These are phyloP conservation scores for Psephotus haematonotus DNA, from an alignment of 2,113 vertebrate species.

Conservation along the genomic window DNA sequence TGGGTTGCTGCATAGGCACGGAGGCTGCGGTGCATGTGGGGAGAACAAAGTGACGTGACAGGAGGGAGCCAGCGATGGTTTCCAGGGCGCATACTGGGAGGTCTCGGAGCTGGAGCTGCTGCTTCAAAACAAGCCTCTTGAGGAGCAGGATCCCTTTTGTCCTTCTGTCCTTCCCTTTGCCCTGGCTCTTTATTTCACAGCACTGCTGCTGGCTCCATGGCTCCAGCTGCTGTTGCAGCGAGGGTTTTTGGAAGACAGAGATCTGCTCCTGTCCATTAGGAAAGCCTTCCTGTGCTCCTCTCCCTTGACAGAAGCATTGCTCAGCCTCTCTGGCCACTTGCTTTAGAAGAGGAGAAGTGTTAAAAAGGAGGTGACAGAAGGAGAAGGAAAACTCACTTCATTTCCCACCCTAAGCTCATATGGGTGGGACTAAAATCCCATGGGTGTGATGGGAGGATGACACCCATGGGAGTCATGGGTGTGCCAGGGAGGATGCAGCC, in stretches of 20 bases:
- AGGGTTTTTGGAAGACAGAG: background rate
- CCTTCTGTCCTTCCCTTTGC: background rate
- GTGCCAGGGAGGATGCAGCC: background rate
- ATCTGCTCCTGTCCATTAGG: background rate
- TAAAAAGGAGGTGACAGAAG: background rate
- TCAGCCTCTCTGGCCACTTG: background rate
- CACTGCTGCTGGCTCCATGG: background rate
- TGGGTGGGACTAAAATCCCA: background rate
- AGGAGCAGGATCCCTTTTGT: background rate
- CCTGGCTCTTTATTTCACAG: background rate
- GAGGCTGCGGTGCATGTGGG: fast-evolving
- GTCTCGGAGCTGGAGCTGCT: background rate
- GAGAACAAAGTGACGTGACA: background rate
- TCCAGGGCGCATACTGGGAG: background rate
- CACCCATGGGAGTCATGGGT: background rate
- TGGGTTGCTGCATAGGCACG: fast-evolving
- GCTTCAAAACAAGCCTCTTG: background rate
- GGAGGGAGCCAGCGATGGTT: background rate
- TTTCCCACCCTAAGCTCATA: background rate
- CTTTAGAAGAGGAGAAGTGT: background rate
- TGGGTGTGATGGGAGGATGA: background rate
- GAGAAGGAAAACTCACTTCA: background rate
- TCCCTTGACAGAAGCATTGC: background rate
- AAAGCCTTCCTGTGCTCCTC: background rate
- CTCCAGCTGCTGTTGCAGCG: background rate